Conservation (phyloP, 1,140 invertebrate species). For the Aethina tumida region DNA sequence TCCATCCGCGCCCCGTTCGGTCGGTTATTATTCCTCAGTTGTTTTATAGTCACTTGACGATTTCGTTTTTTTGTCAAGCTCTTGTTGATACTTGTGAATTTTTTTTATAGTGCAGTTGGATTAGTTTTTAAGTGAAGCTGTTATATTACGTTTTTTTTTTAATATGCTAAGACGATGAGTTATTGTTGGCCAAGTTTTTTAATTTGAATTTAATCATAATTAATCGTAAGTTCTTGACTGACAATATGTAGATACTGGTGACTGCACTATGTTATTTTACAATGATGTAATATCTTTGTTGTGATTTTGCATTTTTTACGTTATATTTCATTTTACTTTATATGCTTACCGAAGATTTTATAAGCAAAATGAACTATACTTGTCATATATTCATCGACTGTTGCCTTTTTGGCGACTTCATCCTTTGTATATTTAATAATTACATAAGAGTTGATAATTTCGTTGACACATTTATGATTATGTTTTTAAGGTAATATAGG, state of each 20-base stretch:
- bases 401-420: too few species aligned
- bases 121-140: constrained; percentile 3
- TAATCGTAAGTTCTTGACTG: constrained; percentile 7
- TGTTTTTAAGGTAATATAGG: constrained; percentile 5
- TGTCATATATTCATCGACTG: too few species aligned
- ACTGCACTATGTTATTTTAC: not conserved
- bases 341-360: not conserved
- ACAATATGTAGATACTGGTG: constrained; percentile 1
- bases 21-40: too few species aligned
- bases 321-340: not conserved
- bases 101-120: constrained; percentile 1
- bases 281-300: not conserved
- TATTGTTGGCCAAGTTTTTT: constrained; percentile 6
- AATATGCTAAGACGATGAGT: not conserved
- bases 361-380: too few species aligned
- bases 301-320: not conserved
- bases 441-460: constrained; percentile 5
- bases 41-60: constrained; percentile 17
- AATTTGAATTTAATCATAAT: not conserved
- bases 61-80: constrained; percentile 12
- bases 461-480: constrained; percentile 1
- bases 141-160: constrained; percentile 3
- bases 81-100: constrained; percentile 11
- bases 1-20: not conserved
- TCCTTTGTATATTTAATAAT: too few species aligned